Conservation (phyloP, 1,140 invertebrate genomes). For the Wasmannia auropunctata region DNA sequence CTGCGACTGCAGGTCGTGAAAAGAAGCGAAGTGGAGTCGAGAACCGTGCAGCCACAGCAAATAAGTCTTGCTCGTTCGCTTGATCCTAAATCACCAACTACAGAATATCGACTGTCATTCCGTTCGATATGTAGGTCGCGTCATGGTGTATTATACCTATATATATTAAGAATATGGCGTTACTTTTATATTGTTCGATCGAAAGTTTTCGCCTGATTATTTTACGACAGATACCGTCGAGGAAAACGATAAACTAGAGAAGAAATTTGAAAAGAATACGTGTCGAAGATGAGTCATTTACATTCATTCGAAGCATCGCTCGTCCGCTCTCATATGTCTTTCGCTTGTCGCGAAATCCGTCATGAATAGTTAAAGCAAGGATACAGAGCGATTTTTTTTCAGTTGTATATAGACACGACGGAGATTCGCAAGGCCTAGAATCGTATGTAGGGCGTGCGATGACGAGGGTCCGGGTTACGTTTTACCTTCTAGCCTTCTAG, state of each 20-base stretch:
- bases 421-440: slow-evolving; percentile 14
- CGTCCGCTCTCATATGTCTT: not conserved
- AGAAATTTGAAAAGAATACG: not conserved
- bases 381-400: not conserved
- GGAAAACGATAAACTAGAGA: not conserved
- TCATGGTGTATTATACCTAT: not conserved
- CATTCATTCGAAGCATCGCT: not conserved
- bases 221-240: not conserved
- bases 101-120: slow-evolving; percentile 6
- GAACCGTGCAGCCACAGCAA: not conserved
- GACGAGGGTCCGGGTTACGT: not conserved
- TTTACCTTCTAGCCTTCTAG: not conserved
- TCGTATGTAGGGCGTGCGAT: slow-evolving; percentile 38
- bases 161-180: not conserved
- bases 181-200: slow-evolving; percentile 4
- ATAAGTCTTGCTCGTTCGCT: not conserved
- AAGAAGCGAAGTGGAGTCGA: not conserved
- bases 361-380: not conserved
- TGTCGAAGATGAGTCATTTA: not conserved
- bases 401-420: not conserved
- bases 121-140: slow-evolving; percentile 35
- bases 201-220: not conserved
- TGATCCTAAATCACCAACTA: slow-evolving; percentile 32
- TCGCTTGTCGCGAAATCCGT: not conserved
- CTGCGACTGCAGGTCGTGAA: not conserved